Base-by-base conservation (phyloP, 2,797 vertebrate genomes). In the Cercopithecus mitis region DNA sequence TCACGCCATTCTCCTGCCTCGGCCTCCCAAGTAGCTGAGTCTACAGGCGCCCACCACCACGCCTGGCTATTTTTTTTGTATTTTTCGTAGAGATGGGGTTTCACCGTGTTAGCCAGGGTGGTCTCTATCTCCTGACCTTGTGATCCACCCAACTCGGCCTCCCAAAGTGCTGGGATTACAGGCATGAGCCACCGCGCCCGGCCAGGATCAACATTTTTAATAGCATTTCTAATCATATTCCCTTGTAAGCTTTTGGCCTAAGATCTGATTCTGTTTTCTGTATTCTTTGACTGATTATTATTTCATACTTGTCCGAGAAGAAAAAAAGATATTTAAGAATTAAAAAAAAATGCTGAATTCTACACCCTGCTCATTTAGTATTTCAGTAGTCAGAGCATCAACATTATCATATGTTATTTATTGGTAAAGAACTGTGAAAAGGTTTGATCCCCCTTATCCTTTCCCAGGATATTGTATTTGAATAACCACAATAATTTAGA, bases 401-500 rank as follows among this genome's bases (percentile, higher is more conserved):
- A 17, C 33, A 88, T 95, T 85, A 86, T 75, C 76, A 45, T 47
- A 50, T 90, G 27, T 92, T 92, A 96, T 83, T 95, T 92, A 79
- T 61, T 92, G 52, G 22, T 57, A 93, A 92, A 76, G 70, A 92
- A 64, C 58, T 57, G 4, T 89, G 64, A 83, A 95, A 72, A 89
- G 1, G 39, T 22, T 88, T 91, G 50, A 27, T 84, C 0, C 39
- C 24, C 13, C 11, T 39, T 90, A 72, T 70, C 15, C 45, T 19
- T 39, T 72, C 33, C 39, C 7, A 57, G 77, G 95, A 79, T 84
- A 88, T 20, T 70, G 13, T 70, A 64, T 97, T 92, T 98, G 89
- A 97, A 92, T 94, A 93, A 87, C 15, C 36, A 39, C 11, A 75
- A 9, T 24, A 41, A 94, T 96, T 96, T 25, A 50, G 19, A 86